phyloP scores from a whole-genome alignment of 2,797 vertebrate genomes.

The Myotis daubentonii region DNA sequence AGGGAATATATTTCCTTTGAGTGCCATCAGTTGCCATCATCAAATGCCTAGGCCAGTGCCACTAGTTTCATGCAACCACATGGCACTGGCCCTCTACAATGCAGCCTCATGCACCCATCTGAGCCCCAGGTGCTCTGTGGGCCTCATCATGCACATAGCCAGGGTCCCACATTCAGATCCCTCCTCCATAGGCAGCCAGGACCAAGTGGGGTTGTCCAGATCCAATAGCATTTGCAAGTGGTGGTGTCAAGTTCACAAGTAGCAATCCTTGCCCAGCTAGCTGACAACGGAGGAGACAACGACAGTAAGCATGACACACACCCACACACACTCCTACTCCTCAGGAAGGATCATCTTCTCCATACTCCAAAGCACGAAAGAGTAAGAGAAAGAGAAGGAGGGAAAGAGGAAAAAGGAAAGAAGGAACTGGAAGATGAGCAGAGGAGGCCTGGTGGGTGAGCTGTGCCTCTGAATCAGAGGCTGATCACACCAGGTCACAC shows the following conservation, averaged over 20 bases:
- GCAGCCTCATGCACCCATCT: slow-evolving; percentile 19
- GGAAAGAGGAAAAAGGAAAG: not conserved
- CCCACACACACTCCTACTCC: not conserved
- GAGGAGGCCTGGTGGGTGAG: slow-evolving; percentile 30
- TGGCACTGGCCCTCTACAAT: not conserved
- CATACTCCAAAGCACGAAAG: not conserved
- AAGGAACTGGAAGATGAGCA: not conserved
- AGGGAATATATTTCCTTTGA: not conserved
- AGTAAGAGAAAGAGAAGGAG: not conserved
- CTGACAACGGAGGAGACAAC: slow-evolving; percentile 30
- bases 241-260: slow-evolving; percentile 37
- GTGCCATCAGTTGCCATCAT: not conserved
- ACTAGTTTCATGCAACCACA: slow-evolving; percentile 42
- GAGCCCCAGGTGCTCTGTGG: not conserved
- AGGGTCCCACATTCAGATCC: not conserved
- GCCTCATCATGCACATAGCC: slow-evolving; percentile 36
- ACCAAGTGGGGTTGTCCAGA: not conserved
- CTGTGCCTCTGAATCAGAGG: not conserved
- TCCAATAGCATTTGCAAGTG: not conserved
- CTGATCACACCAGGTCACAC: not conserved
- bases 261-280: not conserved
- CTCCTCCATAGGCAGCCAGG: slow-evolving; percentile 44
- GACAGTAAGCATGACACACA: slow-evolving; percentile 10
- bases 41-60: not conserved
- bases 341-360: slow-evolving; percentile 36